Evolutionary conservation across 2,797 vertebrate genomes (phyloP), one percentile per base, ranked within the genome.

Genomic region (Schizopygopsis malacanthus): DNA sequence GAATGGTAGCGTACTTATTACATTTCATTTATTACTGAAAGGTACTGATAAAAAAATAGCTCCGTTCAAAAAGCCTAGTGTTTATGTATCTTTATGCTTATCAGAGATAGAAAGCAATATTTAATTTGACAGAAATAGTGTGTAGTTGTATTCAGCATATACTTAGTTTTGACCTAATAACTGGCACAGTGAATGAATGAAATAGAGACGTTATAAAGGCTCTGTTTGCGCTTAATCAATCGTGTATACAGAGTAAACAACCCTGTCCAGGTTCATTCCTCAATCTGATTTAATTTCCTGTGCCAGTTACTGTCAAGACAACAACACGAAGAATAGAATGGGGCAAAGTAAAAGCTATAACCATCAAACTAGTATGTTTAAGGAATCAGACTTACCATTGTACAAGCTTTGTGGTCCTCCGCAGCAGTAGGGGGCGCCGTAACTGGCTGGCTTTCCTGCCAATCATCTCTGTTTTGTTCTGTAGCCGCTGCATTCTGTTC

Each of bases 401-500:
- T 85, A 79, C 84, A 85, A 79, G 94, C 93, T 6, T 84, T 92
- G 88, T 90, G 91, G 87, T 90, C 80, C 77, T 88, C 89, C 73
- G 91, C 93, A 33, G 81, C 92, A 22, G 85, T 82, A 83, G 92
- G 86, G 81, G 83, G 59, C 71, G 87, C 78, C 1, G 83, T 80
- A 8, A 92, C 92, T 72, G 93, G 93, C 91, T 93, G 93, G 87
- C 93, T 93, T 87, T 95, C 94, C 80, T 95, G 93, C 94, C 94
- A 95, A 0, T 90, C 90, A 71, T 95, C 86, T n/a, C 88, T 93
- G 77, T 88, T 90, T 86, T 93, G 91, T 85, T 92, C 93, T 13
- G 92, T 91, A 88, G 92, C 15, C 2, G 43, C 90, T 43, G 88
- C 84, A 50, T 83, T 87, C 50, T 94, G 92, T 65, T 96, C 96